Evolutionary conservation across 2,797 vertebrate species (phyloP).

Genomic region (Spea hammondii): DNA sequence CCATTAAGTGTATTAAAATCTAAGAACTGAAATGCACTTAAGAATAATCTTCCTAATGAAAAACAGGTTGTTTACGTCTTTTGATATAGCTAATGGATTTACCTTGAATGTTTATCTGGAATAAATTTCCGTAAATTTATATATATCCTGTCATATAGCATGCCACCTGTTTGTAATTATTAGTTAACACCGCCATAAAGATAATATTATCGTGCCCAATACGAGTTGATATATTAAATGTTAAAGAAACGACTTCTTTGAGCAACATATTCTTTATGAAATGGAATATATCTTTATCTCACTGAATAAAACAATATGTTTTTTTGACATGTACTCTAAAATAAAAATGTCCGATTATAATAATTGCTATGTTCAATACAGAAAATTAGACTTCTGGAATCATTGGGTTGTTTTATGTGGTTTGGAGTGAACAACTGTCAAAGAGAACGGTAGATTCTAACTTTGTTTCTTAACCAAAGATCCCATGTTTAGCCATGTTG

Average conservation of each 20-base stretch:
- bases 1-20: slow-evolving; percentile 65
- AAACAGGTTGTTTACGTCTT: slow-evolving; percentile 56
- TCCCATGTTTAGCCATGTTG: too few species aligned
- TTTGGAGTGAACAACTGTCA: too few species aligned
- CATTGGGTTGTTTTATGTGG: too few species aligned
- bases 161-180: slow-evolving; percentile 66
- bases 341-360: too few species aligned
- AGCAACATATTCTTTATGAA: background rate
- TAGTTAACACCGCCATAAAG: slow-evolving; percentile 70
- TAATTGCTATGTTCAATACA: too few species aligned
- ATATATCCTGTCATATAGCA: slow-evolving; percentile 54
- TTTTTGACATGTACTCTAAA: too few species aligned
- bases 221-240: too few species aligned
- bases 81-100: slow-evolving; percentile 67
- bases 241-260: background rate
- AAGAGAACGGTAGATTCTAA: too few species aligned
- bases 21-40: slow-evolving; percentile 53
- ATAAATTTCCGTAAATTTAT: slow-evolving; percentile 58
- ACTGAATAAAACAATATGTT: too few species aligned
- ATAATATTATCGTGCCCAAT: slow-evolving; percentile 57
- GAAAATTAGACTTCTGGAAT: too few species aligned
- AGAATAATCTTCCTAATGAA: slow-evolving; percentile 37
- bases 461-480: too few species aligned
- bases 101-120: slow-evolving; percentile 54
- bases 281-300: background rate